phyloP scores from a whole-genome alignment of 2,888 invertebrate species.

The Blastobasis lacticolella region DNA sequence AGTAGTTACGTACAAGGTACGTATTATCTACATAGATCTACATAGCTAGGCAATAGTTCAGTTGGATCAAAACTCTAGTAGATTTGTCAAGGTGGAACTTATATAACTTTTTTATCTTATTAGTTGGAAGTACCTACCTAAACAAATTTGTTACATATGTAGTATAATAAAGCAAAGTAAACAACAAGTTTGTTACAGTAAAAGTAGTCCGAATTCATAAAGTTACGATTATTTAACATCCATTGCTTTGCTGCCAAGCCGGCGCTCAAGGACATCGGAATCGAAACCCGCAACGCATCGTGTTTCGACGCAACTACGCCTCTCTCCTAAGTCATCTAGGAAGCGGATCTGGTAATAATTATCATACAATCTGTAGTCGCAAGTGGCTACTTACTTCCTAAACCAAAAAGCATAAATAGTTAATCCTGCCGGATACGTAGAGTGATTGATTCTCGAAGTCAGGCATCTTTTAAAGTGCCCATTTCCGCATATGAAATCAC shows the following conservation, averaged over 20 bases:
- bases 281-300: constrained; percentile 34
- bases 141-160: no score
- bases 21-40: no score
- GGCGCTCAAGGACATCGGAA: constrained; percentile 15
- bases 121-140: no score
- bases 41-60: no score
- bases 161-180: no score
- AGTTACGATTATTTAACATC: constrained; percentile 13
- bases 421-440: constrained; percentile 58
- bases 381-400: constrained; percentile 51
- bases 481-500: constrained; percentile 65
- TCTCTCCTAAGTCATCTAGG: constrained; percentile 35
- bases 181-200: no score
- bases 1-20: no score
- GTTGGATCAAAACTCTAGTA: no score
- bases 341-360: constrained; percentile 48
- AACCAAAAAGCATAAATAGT: constrained; percentile 44
- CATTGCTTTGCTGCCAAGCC: constrained; percentile 29
- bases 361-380: constrained; percentile 44
- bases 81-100: no score
- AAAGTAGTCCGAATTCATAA: no score
- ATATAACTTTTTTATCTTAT: no score
- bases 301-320: constrained; percentile 16
- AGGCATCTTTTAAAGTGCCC: constrained; percentile 29
- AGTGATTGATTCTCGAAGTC: constrained; percentile 44